Percentiles rank a stretch among this genome's conserved stretches.
Conservation (phyloP, 2,113 vertebrate species). For the Neofelis nebulosa region DNA sequence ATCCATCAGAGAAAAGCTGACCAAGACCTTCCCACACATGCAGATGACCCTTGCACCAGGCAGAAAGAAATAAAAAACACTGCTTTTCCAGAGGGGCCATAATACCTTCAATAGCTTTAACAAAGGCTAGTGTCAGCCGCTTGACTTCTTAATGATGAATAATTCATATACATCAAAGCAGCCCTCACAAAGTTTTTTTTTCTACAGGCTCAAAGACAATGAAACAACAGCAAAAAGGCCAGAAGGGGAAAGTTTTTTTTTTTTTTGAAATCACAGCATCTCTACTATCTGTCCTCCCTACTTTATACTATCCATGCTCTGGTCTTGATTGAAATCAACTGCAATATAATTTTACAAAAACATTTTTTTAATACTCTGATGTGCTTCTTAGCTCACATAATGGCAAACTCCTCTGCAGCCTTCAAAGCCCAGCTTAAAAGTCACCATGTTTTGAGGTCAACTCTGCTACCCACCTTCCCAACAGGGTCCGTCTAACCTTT, state of each 20-base stretch:
- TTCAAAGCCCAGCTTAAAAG: constrained; percentile 40
- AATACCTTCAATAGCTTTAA: neutral
- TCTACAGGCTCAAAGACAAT: constrained; percentile 62
- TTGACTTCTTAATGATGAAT: constrained; percentile 71
- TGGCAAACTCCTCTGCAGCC: constrained; percentile 48
- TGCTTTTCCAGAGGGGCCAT: neutral
- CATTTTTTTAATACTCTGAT: neutral
- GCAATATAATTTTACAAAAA: neutral
- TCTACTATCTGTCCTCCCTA: neutral
- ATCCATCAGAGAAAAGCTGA: constrained; percentile 2
- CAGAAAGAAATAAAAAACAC: neutral
- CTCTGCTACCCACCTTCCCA: neutral
- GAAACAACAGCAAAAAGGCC: constrained; percentile 62
- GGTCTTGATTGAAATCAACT: constrained; percentile 21
- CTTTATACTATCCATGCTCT: neutral
- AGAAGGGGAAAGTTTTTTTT: neutral
- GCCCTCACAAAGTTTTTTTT: constrained; percentile 44
- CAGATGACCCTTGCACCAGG: neutral
- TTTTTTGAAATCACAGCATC: neutral
- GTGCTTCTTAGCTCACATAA: neutral
- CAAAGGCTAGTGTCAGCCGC: constrained; percentile 56
- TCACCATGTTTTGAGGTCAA: neutral
- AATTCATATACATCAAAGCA: constrained; percentile 75
- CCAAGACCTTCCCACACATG: neutral
- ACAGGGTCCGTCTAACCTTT: neutral